Percentiles rank a stretch among this genome's conserved stretches.
These are phyloP conservation scores for Henricia sp. DNA, from an alignment of 53 echinoderm and acorn worm genomes.

Conservation along the genomic window DNA sequence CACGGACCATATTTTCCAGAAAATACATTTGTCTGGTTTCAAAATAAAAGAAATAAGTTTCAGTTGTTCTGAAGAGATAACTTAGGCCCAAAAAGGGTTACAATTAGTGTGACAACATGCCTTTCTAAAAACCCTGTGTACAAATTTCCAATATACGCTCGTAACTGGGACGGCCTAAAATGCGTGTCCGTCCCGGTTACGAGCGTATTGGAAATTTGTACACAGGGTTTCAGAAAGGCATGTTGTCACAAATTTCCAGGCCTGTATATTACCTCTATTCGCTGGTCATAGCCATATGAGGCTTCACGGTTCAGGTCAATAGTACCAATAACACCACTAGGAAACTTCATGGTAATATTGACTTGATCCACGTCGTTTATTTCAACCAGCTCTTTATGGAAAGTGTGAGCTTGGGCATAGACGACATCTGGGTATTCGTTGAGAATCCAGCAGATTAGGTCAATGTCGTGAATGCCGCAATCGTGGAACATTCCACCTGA, in stretches of 20 bases:
- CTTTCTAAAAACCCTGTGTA: too few relatives aligned
- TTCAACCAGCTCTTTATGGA: slow-evolving; percentile 64
- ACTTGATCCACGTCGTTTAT: slow-evolving; percentile 81
- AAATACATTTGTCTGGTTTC: too few relatives aligned
- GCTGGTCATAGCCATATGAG: slow-evolving; percentile 86
- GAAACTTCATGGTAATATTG: slow-evolving; percentile 78
- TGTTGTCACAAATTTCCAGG: too few relatives aligned
- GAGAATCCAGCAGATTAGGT: slow-evolving; percentile 71
- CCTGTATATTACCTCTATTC: slow-evolving; percentile 65
- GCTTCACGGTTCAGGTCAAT: slow-evolving; percentile 82
- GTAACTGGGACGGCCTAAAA: too few relatives aligned
- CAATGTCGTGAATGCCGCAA: slow-evolving; percentile 83
- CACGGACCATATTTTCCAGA: too few relatives aligned
- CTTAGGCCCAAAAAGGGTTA: neutral
- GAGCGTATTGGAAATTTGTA: too few relatives aligned
- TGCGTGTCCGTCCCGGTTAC: too few relatives aligned
- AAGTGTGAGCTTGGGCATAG: slow-evolving; percentile 80
- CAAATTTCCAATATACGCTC: too few relatives aligned
- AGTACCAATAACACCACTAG: slow-evolving; percentile 76
- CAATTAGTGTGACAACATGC: too few relatives aligned
- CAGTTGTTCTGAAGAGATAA: too few relatives aligned
- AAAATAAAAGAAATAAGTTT: too few relatives aligned
- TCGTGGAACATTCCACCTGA: slow-evolving; percentile 93
- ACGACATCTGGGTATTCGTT: slow-evolving; percentile 79
- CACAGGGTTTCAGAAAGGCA: too few relatives aligned